These are phyloP conservation scores for Pegea sp. DNA, from an alignment of 23 tunicate species.

Conservation along the genomic window DNA sequence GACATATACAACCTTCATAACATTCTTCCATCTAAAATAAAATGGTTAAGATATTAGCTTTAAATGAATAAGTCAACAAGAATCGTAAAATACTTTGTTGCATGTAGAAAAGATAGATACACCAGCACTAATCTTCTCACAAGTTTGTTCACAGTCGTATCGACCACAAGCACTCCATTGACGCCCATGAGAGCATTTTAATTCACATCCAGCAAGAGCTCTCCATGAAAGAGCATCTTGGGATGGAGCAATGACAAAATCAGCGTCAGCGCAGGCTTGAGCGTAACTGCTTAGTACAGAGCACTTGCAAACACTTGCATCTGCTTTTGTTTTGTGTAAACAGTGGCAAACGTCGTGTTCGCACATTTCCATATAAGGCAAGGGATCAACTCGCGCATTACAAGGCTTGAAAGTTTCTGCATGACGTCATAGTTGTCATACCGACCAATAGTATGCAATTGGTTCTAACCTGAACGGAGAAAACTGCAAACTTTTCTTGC, in stretches of 20 bases:
- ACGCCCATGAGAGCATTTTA: constrained; percentile 20
- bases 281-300: constrained; percentile 41
- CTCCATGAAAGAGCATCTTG: constrained; percentile 27
- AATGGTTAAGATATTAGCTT: neutral
- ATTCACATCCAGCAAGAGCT: constrained; percentile 8
- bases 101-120: neutral
- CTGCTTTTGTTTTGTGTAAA: constrained; percentile 12
- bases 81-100: neutral
- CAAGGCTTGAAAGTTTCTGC: constrained; percentile 6
- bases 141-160: constrained; percentile 31
- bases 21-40: constrained; percentile 18
- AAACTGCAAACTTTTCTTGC: constrained; percentile 14
- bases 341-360: constrained; percentile 54
- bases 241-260: neutral
- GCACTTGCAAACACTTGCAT: constrained; percentile 13
- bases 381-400: constrained; percentile 13
- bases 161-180: constrained; percentile 22
- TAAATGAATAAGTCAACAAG: neutral
- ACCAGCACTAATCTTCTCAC: constrained; percentile 19
- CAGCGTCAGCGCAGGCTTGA: constrained; percentile 15
- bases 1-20: constrained; percentile 53
- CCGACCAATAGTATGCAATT: neutral
- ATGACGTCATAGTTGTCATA: neutral
- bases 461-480: constrained; percentile 5
- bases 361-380: constrained; percentile 26